Base-by-base conservation (phyloP, 2,797 vertebrate genomes). In the Enteromius radiatus region DNA sequence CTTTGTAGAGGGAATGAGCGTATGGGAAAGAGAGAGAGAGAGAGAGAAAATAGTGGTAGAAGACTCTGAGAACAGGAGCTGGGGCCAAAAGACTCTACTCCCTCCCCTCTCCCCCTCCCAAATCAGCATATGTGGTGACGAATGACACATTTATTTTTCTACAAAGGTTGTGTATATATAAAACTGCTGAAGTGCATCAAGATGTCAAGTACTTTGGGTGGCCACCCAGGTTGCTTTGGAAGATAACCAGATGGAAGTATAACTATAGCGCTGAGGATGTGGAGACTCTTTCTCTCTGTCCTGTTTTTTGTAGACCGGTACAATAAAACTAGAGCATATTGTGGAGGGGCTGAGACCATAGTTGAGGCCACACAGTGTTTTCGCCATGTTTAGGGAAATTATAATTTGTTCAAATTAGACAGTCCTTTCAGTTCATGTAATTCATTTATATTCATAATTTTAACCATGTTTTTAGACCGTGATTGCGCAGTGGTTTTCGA, bases 111-210 rank as follows among this genome's bases (percentile, higher is more conserved):
- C 85, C 86, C 89, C 93, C 96, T 95, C 93, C 91, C 96, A 96
- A 95, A 96, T 96, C 97, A 96, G 96, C 97, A 97, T 97, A 96
- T 97, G 97, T 96, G 96, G 96, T 99, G 97, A 98, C 92, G 95
- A 98, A 98, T 97, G 97, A 98, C 97, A 98, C 96, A 98, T 99
- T 99, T 99, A 99, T 99, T 99, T 99, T 98, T 97, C 97, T 98
- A 97, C 97, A 95, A 96, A 98, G 97, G 95, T 97, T 98, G 97
- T 99, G 95, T 99, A 97, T 99, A 96, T 98, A 97, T 98, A 99
- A 98, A 99, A 97, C 97, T 98, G 98, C 97, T 97, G 97, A 99
- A 98, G 98, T 98, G 98, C 97, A 99, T 98, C 97, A 98, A 96
- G 97, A 99, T 98, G 97, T 98, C 97, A 99, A 99, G 98, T 99